Base-by-base conservation (phyloP, 1,140 invertebrate species). In the Nephotettix cincticeps region DNA sequence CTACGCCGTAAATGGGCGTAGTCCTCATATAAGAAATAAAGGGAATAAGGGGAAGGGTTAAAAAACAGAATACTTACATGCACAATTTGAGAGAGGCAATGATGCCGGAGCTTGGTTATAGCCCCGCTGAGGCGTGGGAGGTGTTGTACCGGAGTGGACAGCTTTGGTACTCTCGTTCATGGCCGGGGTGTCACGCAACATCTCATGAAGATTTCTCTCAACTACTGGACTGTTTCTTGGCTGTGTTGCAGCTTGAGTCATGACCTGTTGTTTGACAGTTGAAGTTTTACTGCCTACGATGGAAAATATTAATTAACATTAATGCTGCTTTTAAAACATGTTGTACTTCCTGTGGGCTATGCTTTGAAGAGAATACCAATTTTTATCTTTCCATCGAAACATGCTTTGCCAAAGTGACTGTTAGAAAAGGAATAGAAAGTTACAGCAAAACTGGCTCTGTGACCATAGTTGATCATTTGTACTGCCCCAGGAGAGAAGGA, bases 161-260 rank as follows among this genome's bases (percentile, higher is more conserved):
- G 89, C 89, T 73, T 85, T 89, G 76, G 87, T 90, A 72, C 88
- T 91, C 73, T 92, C 91, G 75, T 93, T 91, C 73, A 93, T 84
- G 3, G 90, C 87, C 23, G 93, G 91, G 28, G 90, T 90, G 79
- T 94, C 92, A 79, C 93, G 93, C 51, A 95, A 80, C 90, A 93
- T 94, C 83, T 94, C 93, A 77, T 94, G 91, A 78, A 94, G 91
- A 81, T 92, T 93, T 67, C 89, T 83, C 78, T 93, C 91, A 54
- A 77, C 78, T 54, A 77, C 78, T 13, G 72, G 74, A 61, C 68
- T 73, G 45, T 71, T 73, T 28, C 63, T 63, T 43, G 68, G 32
- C 21, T 56, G 30, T 32, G 32, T 36, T 40, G 32, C 32, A 30
- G 64, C 14, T 36, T 45, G 40, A 23, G 40, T 23, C 64, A 43